Evolutionary conservation across 2,113 vertebrate genomes (phyloP).

Genomic region (Nerophis ophidion): DNA sequence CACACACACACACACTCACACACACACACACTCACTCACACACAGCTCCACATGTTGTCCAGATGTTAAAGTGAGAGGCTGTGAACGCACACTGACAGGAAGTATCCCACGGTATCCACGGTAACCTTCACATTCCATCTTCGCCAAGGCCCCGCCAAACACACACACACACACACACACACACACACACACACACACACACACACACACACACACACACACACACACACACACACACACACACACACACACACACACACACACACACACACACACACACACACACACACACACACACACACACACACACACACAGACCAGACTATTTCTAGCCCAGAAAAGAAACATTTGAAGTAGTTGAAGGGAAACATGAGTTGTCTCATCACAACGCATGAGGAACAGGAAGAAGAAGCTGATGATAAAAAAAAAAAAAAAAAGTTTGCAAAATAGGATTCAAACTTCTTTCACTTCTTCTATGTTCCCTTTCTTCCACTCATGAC

Average conservation of each 20-base stretch:
- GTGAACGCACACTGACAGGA: slow-evolving; percentile 64
- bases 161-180: slow-evolving; percentile 42
- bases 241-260: slow-evolving; percentile 36
- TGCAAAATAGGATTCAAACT: slow-evolving; percentile 59
- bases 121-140: slow-evolving; percentile 73
- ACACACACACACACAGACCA: too few relatives aligned
- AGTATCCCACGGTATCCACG: slow-evolving; percentile 76
- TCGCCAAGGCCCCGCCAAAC: slow-evolving; percentile 62
- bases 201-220: too few relatives aligned
- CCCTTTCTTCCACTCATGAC: slow-evolving; percentile 48
- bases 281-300: slow-evolving; percentile 7
- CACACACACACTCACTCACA: too few relatives aligned
- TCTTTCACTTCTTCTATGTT: slow-evolving; percentile 54
- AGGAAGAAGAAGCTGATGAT: slow-evolving; percentile 29
- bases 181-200: slow-evolving; percentile 11
- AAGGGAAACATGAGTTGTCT: background rate
- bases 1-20: too few relatives aligned
- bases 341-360: background rate
- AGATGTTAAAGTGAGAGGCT: slow-evolving; percentile 65
- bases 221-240: slow-evolving; percentile 2
- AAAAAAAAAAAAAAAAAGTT: background rate
- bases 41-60: slow-evolving; percentile 57
- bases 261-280: slow-evolving; percentile 19
- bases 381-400: background rate
- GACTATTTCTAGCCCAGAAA: background rate